phyloP scores from a whole-genome alignment of 1,140 invertebrate species.

The Sminthurides bifidus region DNA sequence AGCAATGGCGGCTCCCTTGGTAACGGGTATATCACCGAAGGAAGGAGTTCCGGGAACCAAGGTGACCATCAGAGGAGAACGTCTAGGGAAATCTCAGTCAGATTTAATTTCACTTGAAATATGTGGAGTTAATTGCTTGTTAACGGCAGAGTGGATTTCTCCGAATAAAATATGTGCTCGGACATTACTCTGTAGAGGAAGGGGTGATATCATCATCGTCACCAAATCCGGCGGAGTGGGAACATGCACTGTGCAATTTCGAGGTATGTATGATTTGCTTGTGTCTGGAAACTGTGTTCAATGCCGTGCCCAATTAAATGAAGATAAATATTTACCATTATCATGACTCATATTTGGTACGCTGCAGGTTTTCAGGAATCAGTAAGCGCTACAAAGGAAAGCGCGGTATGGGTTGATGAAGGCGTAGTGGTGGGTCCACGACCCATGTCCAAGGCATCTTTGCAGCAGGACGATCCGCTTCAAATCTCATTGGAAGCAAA shows the following conservation, averaged over 20 bases:
- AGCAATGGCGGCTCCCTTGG: constrained; percentile 48
- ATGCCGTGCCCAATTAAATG: not conserved
- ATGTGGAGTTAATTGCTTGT: constrained; percentile 84
- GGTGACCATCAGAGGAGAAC: constrained; percentile 90
- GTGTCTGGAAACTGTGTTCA: not conserved
- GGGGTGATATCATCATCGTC: constrained; percentile 89
- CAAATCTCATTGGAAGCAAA: constrained; percentile 88
- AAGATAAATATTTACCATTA: not conserved
- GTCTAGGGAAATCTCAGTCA: constrained; percentile 68
- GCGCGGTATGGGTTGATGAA: constrained; percentile 98
- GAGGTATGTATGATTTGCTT: constrained; percentile 50
- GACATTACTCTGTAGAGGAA: constrained; percentile 82
- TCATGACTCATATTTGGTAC: constrained; percentile 1
- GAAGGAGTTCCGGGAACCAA: constrained; percentile 93
- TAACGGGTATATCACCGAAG: constrained; percentile 94
- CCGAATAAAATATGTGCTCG: constrained; percentile 90
- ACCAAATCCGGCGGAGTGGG: constrained; percentile 83
- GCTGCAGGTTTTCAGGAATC: constrained; percentile 63
- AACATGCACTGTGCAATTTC: constrained; percentile 88
- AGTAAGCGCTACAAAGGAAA: constrained; percentile 89
- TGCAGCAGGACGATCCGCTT: constrained; percentile 83
- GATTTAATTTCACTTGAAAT: constrained; percentile 86
- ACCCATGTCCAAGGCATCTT: constrained; percentile 65
- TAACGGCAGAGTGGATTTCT: constrained; percentile 96
- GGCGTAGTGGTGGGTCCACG: constrained; percentile 65